These are phyloP conservation scores for Saguinus imperator DNA, from an alignment of 2,113 vertebrate species.

Conservation along the genomic window DNA sequence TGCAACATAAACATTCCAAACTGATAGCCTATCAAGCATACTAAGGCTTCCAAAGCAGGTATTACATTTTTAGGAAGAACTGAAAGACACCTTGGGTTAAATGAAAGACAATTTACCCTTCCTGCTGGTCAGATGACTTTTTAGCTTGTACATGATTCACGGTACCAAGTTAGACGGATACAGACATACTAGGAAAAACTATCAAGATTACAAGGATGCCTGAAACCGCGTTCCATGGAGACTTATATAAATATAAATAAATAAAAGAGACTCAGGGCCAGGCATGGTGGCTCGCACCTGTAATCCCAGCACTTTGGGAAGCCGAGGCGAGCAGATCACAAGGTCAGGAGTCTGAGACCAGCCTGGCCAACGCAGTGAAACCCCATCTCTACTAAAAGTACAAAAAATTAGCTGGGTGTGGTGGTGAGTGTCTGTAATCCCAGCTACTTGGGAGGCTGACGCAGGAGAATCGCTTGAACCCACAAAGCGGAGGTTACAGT, in stretches of 20 bases:
- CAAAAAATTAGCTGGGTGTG: no score
- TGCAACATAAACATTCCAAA: slow-evolving; percentile 7
- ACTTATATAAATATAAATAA: neutral
- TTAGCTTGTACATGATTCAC: neutral
- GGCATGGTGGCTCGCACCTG: no score
- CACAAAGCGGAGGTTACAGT: no score
- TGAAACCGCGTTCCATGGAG: neutral
- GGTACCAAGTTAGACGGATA: neutral
- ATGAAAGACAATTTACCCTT: neutral
- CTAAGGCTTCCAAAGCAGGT: neutral
- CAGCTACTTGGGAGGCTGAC: no score
- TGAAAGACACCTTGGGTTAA: neutral
- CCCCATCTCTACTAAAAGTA: no score
- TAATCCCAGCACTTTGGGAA: no score
- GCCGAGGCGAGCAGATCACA: no score
- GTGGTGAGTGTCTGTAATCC: no score
- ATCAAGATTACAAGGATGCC: neutral
- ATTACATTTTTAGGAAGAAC: neutral
- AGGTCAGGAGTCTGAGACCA: no score
- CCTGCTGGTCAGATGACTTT: neutral
- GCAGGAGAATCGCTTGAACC: no score
- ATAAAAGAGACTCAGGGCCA: neutral
- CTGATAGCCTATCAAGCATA: neutral
- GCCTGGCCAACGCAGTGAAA: no score
- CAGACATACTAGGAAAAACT: neutral